Evolutionary conservation across 30 jellyfish, hydroid and myxozoan genomes (phyloP), one percentile per base, ranked within the genome.

Genomic region (Sanderia malayensis): DNA sequence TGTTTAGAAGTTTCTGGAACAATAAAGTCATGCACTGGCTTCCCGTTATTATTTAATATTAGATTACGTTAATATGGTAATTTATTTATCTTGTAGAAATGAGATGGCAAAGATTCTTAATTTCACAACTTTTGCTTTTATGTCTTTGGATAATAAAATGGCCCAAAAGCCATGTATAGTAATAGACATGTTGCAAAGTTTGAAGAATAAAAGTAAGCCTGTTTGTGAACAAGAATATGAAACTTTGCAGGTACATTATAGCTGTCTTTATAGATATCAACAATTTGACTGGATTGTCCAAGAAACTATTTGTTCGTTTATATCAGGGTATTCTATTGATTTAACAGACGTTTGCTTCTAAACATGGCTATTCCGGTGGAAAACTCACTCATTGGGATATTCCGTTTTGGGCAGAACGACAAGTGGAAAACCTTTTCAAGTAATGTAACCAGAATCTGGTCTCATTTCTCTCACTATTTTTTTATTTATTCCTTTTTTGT

Each of bases 71-170:
- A n/a, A n/a, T n/a, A n/a, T n/a, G n/a, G n/a, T n/a, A n/a, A n/a
- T n/a, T n/a, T n/a, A n/a, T n/a, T n/a, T n/a, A n/a, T n/a, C 52
- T 30, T 28, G 31, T 0, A 86, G 96, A 47, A 61, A 75, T 20
- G 78, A 80, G 52, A 78, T 46, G 55, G 86, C 96, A 21, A 57
- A 21, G 49, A 61, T 86, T 46, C 94, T 87, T 4, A 83, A 83
- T 33, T 87, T 79, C 52, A 45, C 87, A 15, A 59, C 72, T 31
- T 87, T 23, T 52, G 96, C 96, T 9, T 58, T 34, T 28, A 21
- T 87, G 76, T 79, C 94, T 0, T 58, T 80, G 46, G 76, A 68
- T 41, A 52, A 76, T 8, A 87, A 87, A 61, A 87, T 87, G 96
- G 94, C 96, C 22, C 80, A 72, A 58, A 46, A 45, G 29, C 90